phyloP scores from a whole-genome alignment of 2,113 vertebrate species.

The Pterophyllum scalare region DNA sequence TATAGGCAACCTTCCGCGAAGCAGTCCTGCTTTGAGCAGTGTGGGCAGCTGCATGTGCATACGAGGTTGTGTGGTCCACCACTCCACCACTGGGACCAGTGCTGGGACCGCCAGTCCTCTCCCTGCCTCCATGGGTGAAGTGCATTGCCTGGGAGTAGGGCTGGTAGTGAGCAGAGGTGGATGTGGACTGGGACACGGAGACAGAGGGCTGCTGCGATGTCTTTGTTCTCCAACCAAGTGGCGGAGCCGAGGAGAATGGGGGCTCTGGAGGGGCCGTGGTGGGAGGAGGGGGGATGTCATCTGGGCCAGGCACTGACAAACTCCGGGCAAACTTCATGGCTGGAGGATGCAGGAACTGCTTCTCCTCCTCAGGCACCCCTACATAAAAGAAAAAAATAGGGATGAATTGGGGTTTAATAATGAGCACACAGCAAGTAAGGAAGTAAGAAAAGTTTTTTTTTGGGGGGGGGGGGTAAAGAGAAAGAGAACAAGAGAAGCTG shows the following conservation, averaged over 20 bases:
- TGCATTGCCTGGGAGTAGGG: slow-evolving; percentile 77
- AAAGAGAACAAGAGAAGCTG: not conserved
- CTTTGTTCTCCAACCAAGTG: slow-evolving; percentile 81
- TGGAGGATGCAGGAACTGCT: slow-evolving; percentile 88
- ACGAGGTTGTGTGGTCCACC: slow-evolving; percentile 65
- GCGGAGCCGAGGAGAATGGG: slow-evolving; percentile 88
- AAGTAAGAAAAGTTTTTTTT: not conserved
- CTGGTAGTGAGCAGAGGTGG: slow-evolving; percentile 83
- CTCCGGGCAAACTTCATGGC: slow-evolving; percentile 91
- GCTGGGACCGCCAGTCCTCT: slow-evolving; percentile 70
- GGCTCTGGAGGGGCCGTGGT: slow-evolving; percentile 91
- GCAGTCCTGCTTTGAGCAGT: slow-evolving; percentile 79
- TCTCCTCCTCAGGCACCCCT: slow-evolving; percentile 90
- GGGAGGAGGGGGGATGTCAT: slow-evolving; percentile 93
- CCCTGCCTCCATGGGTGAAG: slow-evolving; percentile 75
- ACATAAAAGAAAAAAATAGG: slow-evolving; percentile 11
- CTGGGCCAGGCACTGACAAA: slow-evolving; percentile 90
- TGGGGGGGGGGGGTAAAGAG: not conserved
- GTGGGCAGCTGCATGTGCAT: slow-evolving; percentile 77
- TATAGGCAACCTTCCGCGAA: slow-evolving; percentile 79
- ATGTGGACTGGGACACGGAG: slow-evolving; percentile 79
- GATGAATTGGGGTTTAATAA: not conserved
- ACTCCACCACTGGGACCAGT: slow-evolving; percentile 37
- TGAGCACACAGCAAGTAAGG: not conserved
- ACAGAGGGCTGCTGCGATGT: slow-evolving; percentile 82